Evolutionary conservation across 2,888 invertebrate species (phyloP).

Genomic region (Yponomeuta sedellus): DNA sequence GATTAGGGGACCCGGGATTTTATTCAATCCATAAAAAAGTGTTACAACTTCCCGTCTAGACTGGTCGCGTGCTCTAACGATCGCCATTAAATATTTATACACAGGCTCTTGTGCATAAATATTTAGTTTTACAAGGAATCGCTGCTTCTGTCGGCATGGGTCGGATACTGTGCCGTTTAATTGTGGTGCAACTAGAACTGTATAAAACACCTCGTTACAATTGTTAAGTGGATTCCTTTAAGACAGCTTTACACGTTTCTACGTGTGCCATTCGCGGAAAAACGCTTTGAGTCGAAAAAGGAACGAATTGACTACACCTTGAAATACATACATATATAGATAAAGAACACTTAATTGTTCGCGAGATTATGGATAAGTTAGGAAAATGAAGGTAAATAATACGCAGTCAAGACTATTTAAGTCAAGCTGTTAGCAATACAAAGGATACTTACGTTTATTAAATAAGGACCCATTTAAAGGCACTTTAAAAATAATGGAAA

Average conservation of each 20-base stretch:
- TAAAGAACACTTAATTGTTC: too few relatives aligned
- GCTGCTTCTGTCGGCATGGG: constrained; percentile 25
- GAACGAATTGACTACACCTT: too few relatives aligned
- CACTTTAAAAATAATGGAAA: too few relatives aligned
- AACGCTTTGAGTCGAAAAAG: too few relatives aligned
- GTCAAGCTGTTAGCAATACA: too few relatives aligned
- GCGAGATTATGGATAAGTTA: too few relatives aligned
- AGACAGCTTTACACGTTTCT: not conserved
- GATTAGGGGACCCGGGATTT: constrained; percentile 34
- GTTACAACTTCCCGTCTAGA: constrained; percentile 60
- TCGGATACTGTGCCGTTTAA: constrained; percentile 18
- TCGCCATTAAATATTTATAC: constrained; percentile 48
- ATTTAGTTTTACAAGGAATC: constrained; percentile 23
- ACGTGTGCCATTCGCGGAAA: not conserved
- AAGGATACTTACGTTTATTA: too few relatives aligned
- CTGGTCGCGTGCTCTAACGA: constrained; percentile 52
- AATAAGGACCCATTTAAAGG: too few relatives aligned
- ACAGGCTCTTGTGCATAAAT: constrained; percentile 36
- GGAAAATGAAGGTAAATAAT: too few relatives aligned
- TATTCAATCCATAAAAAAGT: constrained; percentile 44
- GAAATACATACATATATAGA: too few relatives aligned
- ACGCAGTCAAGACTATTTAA: too few relatives aligned
- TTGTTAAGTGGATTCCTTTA: not conserved
- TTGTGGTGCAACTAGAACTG: constrained; percentile 9
- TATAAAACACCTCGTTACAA: constrained; percentile 8